Evolutionary conservation across 2,113 vertebrate genomes (phyloP).

Genomic region (Fregata magnificens): DNA sequence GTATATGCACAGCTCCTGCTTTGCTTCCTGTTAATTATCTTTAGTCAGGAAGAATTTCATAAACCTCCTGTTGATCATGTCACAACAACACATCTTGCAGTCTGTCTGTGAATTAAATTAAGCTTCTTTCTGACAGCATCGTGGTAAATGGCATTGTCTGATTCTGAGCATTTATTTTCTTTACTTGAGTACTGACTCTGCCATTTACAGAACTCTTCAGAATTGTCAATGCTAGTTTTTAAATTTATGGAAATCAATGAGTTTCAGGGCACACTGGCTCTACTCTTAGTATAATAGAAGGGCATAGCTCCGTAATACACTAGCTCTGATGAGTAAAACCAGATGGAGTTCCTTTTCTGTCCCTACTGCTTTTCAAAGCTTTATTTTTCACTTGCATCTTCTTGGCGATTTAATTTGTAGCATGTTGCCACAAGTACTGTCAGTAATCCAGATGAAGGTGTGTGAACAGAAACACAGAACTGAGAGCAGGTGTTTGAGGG

Average conservation of each 20-base stretch:
- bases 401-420: not conserved
- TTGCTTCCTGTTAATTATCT: slow-evolving; percentile 20
- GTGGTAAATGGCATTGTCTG: not conserved
- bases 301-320: not conserved
- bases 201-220: not conserved
- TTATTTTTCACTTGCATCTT: not conserved
- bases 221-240: not conserved
- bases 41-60: slow-evolving; percentile 22
- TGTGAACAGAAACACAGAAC: not conserved
- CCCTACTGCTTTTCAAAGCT: not conserved
- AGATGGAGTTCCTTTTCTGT: not conserved
- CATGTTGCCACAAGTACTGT: not conserved
- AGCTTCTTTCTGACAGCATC: not conserved
- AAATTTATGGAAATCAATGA: not conserved
- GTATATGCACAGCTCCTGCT: not conserved
- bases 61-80: slow-evolving; percentile 20
- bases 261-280: not conserved
- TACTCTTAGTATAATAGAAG: not conserved
- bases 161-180: not conserved
- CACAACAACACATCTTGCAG: slow-evolving; percentile 53
- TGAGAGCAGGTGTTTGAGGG: not conserved
- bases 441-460: not conserved
- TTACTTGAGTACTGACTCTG: rapidly evolving
- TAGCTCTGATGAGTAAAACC: not conserved
- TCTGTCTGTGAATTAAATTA: not conserved